These are phyloP conservation scores for Congeria kusceri DNA, from an alignment of 2,888 invertebrate species.

Conservation along the genomic window DNA sequence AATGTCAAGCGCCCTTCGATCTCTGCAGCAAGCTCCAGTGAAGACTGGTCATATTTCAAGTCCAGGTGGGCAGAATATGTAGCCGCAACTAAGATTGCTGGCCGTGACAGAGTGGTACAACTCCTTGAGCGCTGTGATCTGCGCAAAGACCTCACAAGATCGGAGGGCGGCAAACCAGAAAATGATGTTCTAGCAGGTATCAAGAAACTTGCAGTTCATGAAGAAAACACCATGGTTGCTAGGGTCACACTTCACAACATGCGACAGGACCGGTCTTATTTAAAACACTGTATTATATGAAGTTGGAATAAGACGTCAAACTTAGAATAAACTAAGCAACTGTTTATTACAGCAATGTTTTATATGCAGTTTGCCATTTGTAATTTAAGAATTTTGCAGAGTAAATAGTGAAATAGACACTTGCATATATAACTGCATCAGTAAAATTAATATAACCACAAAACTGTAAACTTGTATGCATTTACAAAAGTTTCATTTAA, in stretches of 20 bases:
- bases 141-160: conserved; percentile 59
- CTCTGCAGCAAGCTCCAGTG: conserved; percentile 34
- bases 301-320: no score
- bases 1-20: conserved; percentile 46
- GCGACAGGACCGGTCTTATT: conserved; percentile 65
- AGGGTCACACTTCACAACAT: conserved; percentile 46
- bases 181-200: conserved; percentile 47
- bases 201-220: conserved; percentile 46
- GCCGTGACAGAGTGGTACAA: conserved; percentile 54
- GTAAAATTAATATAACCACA: no score
- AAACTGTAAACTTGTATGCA: no score
- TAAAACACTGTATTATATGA: no score
- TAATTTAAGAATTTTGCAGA: no score
- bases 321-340: no score
- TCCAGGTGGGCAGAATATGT: conserved; percentile 63
- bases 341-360: no score
- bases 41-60: conserved; percentile 51
- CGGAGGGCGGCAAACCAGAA: conserved; percentile 46
- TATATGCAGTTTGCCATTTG: no score
- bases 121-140: conserved; percentile 66
- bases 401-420: no score
- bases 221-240: conserved; percentile 57
- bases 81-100: conserved; percentile 56
- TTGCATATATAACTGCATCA: no score
- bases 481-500: no score